Evolutionary conservation across 2,888 invertebrate genomes (phyloP), one percentile per base, ranked within the genome.

Genomic region (Agrilus mali): DNA sequence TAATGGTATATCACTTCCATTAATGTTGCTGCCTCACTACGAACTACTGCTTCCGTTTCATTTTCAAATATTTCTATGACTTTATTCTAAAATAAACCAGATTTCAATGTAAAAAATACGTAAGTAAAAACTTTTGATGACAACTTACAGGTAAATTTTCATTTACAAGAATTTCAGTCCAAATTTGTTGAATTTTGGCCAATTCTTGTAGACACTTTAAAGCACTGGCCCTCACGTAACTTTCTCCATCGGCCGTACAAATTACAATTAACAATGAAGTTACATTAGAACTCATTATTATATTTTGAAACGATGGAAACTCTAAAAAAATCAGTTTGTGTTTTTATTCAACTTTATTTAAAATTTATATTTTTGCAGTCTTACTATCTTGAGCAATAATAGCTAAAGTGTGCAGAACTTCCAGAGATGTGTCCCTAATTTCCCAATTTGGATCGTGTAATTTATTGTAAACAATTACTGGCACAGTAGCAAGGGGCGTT

Each of bases 361-460:
- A 27, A 13, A 17, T 27, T 38, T 15, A 39, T n/a, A 22, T 12
- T 27, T n/a, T 15, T 31, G 27, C 14, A 15, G 15, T 68, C 78
- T 71, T 69, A 86, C 86, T 85, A 47, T 77, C 69, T 59, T 75
- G 77, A 0, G 84, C 80, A 49, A 86, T 77, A 35, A 71, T 70
- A 0, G 80, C 78, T 56, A 85, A 78, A 0, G 82, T 80, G 36
- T 75, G 74, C 7, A 87, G 64, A 34, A 86, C 66, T 60, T 88
- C 86, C 20, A 87, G 58, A 0, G 84, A 79, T 4, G 82, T 82
- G 53, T 88, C 87, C 33, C 86, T 71, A 1, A 87, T 77, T 61
- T 87, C 86, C 88, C 87, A 88, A 39, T 78, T 71, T 4, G 71
- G 64, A 57, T 85, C 84, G 51, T 83, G 80, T 58, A 86, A 67